Evolutionary conservation across 2,797 vertebrate species (phyloP), one percentile per base, ranked within the genome.

Genomic region (Thripadectes ignobilis): DNA sequence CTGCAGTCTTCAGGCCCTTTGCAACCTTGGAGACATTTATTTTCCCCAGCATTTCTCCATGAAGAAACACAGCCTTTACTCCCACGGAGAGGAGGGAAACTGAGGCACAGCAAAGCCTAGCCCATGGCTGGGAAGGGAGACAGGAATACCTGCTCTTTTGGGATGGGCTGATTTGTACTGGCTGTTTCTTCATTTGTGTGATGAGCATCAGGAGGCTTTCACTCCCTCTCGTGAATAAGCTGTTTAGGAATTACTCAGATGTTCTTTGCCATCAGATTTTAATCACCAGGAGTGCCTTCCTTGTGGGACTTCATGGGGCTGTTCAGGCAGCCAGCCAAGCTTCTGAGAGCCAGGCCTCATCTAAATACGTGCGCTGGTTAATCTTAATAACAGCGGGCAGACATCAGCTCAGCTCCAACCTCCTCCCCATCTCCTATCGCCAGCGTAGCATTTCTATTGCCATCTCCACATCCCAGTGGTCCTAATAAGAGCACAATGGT

Each of bases 361-460:
- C 77, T 49, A 30, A 84, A 75, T 34, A 61, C 38, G 46, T 0
- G 3, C 6, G 23, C 16, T 8, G 30, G 52, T 79, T 86, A 80
- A 74, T 91, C 76, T 91, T 78, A 86, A 57, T 88, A 93, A 79
- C 5, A 7, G 67, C 13, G 5, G 54, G 81, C 91, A 95, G 86
- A 38, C 62, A 92, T 41, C 43, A 76, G 48, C 85, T 76, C 63
- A 2, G 45, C 52, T 92, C 45, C 3, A 1, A 54, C 12, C 73
- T 82, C 59, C 51, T 27, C 72, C 62, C 66, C 48, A 58, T 12
- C 62, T 86, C 48, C 74, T 14, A 26, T 32, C 4, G 0, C 66
- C 62, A 57, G 45, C 0, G 0, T 0, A 0, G 54, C 2, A 0
- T 68, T 85, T 79, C 49, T n/a, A 24, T 7, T 5, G 2, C 73